phyloP scores from a whole-genome alignment of 1,140 invertebrate species.

The Trissolcus basalis region DNA sequence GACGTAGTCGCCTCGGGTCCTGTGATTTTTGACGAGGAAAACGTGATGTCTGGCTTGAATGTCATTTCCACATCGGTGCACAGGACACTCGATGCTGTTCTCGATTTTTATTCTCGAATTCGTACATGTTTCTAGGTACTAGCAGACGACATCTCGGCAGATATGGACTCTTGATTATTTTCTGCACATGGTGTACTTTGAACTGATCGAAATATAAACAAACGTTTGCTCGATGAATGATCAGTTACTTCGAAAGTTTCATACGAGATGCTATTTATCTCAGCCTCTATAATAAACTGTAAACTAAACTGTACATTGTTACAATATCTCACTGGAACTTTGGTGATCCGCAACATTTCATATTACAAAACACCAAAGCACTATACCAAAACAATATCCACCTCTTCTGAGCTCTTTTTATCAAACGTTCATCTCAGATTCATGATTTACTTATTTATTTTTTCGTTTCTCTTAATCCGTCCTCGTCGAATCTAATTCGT shows the following conservation, averaged over 20 bases:
- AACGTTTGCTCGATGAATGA: constrained; percentile 30
- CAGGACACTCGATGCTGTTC: constrained; percentile 45
- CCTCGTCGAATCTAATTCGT: background rate
- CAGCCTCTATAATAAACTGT: constrained; percentile 25
- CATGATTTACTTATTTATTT: too few relatives aligned
- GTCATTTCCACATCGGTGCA: constrained; percentile 39
- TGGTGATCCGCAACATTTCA: constrained; percentile 12
- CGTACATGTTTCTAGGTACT: constrained; percentile 22
- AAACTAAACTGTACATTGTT: constrained; percentile 50
- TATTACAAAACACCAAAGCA: constrained; percentile 43
- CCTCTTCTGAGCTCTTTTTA: too few relatives aligned
- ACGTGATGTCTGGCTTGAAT: constrained; percentile 33
- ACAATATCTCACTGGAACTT: constrained; percentile 27
- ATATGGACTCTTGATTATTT: constrained; percentile 40
- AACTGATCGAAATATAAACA: constrained; percentile 31
- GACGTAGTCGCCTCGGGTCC: constrained; percentile 6
- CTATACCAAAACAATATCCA: constrained; percentile 29
- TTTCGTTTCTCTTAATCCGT: background rate
- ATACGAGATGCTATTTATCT: constrained; percentile 41
- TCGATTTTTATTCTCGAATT: constrained; percentile 43
- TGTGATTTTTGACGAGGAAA: constrained; percentile 41
- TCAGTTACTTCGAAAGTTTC: constrained; percentile 43
- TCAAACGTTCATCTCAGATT: constrained; percentile 20
- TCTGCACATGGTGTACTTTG: constrained; percentile 25
- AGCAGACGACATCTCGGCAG: constrained; percentile 17